Percentiles rank a stretch among this genome's conserved stretches.
Evolutionary conservation across 2,113 vertebrate genomes (phyloP).

Genomic region (Brachirus orientalis): DNA sequence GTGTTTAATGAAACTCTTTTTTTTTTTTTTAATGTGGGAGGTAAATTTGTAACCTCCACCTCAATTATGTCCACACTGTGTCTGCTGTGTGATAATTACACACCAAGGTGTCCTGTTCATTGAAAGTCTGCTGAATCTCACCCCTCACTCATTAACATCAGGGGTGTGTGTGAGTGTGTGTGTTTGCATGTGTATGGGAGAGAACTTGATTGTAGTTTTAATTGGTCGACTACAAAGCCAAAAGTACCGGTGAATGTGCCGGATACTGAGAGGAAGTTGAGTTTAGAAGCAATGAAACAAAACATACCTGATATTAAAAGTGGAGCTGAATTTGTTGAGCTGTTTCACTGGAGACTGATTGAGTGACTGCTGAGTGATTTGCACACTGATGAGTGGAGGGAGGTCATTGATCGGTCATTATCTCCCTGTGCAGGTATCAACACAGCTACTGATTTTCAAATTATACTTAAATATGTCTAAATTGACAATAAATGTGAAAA

Average conservation of each 20-base stretch:
- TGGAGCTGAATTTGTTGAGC: neutral
- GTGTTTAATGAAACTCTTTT: constrained; percentile 52
- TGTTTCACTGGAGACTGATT: neutral
- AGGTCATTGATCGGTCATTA: constrained; percentile 37
- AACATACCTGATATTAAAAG: neutral
- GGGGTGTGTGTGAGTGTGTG: neutral
- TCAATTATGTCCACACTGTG: constrained; percentile 53
- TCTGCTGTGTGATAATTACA: constrained; percentile 52
- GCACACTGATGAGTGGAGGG: constrained; percentile 6
- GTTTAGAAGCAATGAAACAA: neutral
- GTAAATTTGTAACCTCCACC: constrained; percentile 64
- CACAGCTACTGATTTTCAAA: constrained; percentile 30
- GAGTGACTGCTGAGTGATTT: constrained; percentile 16
- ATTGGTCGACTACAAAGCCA: constrained; percentile 51
- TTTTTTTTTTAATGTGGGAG: constrained; percentile 52
- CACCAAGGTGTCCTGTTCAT: constrained; percentile 28
- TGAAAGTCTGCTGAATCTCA: constrained; percentile 23
- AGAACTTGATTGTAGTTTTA: constrained; percentile 42
- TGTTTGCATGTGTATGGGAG: constrained; percentile 4
- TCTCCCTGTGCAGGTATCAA: constrained; percentile 11
- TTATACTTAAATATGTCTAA: constrained; percentile 29
- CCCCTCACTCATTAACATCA: constrained; percentile 19
- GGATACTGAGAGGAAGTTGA: neutral
- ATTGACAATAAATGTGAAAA: constrained; percentile 15
- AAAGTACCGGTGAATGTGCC: neutral